Percentiles rank a stretch among this genome's conserved stretches.
Evolutionary conservation across 2,797 vertebrate species (phyloP).

Genomic region (Sylvia borin): DNA sequence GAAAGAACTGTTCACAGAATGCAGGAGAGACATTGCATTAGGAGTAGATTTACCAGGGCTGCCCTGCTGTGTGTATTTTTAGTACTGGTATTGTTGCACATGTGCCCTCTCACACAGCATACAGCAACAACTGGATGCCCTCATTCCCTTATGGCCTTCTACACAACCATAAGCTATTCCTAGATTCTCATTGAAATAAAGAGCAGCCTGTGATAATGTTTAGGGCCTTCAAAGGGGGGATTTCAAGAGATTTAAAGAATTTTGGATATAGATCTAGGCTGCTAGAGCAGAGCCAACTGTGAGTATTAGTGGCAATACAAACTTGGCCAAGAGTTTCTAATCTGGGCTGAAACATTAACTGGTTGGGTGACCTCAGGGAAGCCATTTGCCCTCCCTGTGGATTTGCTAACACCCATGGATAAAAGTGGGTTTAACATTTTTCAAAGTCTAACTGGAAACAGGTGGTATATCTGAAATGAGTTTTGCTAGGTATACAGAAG

Average conservation of each 20-base stretch:
- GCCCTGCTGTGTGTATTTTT: not conserved
- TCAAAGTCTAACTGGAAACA: slow-evolving; percentile 30
- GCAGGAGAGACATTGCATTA: not conserved
- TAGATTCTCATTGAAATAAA: not conserved
- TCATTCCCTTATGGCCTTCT: not conserved
- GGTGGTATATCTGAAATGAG: not conserved
- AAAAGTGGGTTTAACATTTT: slow-evolving; percentile 38
- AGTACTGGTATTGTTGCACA: not conserved
- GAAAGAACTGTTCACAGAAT: not conserved
- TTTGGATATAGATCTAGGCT: not conserved
- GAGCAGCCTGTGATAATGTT: not conserved
- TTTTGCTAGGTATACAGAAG: not conserved
- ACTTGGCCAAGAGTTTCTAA: slow-evolving; percentile 12
- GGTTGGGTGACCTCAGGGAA: slow-evolving; percentile 25
- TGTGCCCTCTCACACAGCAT: not conserved
- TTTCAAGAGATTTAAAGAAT: not conserved
- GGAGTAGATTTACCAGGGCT: not conserved
- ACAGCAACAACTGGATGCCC: not conserved
- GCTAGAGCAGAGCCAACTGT: not conserved
- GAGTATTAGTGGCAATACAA: not conserved
- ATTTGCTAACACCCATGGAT: not conserved
- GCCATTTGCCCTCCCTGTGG: not conserved
- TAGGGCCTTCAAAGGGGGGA: not conserved
- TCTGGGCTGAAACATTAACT: not conserved
- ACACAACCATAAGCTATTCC: not conserved